These are phyloP conservation scores for Muschampia plurimacula DNA, from an alignment of 2,888 invertebrate species.

Conservation along the genomic window DNA sequence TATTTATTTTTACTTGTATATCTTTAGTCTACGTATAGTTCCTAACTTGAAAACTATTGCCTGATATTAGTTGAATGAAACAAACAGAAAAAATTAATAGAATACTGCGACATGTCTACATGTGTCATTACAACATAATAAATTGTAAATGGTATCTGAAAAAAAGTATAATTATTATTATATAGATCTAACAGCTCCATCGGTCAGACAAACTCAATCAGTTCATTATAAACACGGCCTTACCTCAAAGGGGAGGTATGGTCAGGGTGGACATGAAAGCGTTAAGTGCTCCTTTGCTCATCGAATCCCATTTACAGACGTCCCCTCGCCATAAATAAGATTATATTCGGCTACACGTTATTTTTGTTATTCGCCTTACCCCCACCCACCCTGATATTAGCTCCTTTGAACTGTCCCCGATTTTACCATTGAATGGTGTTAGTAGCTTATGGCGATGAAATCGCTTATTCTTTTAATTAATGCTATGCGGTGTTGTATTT, in stretches of 20 bases:
- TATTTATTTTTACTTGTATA: too few species aligned
- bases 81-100: too few species aligned
- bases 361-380: conserved; percentile 55
- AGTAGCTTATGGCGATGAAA: neutral
- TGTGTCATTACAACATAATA: too few species aligned
- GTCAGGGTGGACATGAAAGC: conserved; percentile 81
- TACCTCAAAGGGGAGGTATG: conserved; percentile 62
- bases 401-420: conserved; percentile 31
- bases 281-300: conserved; percentile 79
- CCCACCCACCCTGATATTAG: conserved; percentile 28
- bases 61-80: too few species aligned
- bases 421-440: conserved; percentile 20
- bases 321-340: conserved; percentile 81
- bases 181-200: too few species aligned
- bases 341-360: conserved; percentile 70
- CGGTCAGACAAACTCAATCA: neutral
- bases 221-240: conserved; percentile 31
- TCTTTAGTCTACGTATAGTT: too few species aligned
- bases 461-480: neutral
- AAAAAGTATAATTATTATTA: too few species aligned
- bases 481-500: neutral
- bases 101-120: too few species aligned
- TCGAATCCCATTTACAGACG: conserved; percentile 64
- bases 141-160: too few species aligned
- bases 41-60: too few species aligned